Percentiles rank a stretch among this genome's conserved stretches.
phyloP scores from a whole-genome alignment of 2,113 vertebrate genomes.

The Mustela lutreola region DNA sequence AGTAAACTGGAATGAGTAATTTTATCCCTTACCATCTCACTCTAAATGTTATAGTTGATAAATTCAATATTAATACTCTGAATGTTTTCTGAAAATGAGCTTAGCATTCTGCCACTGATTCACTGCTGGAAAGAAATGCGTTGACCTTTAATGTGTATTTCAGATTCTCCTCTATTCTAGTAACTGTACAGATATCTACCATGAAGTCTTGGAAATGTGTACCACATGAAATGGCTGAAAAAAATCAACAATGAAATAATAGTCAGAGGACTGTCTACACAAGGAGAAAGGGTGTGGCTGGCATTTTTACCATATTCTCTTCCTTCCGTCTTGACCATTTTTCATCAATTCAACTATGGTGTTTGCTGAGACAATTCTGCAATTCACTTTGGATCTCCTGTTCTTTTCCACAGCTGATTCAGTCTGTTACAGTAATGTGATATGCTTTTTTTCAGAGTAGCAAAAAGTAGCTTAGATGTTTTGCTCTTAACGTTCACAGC shows the following conservation, averaged over 20 bases:
- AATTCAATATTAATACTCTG: not conserved
- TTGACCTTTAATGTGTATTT: not conserved
- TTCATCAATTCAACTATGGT: not conserved
- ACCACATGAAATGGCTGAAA: not conserved
- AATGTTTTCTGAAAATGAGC: not conserved
- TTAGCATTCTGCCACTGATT: not conserved
- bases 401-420: not conserved
- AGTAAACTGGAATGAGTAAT: not conserved
- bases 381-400: not conserved
- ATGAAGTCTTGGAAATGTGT: not conserved
- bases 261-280: not conserved
- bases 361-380: not conserved
- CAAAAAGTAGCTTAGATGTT: not conserved
- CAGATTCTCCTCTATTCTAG: not conserved
- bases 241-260: not conserved
- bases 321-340: not conserved
- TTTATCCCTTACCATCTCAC: not conserved
- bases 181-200: not conserved
- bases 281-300: not conserved
- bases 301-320: not conserved
- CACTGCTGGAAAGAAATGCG: not conserved
- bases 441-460: not conserved
- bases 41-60: not conserved
- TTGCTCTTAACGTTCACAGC: not conserved
- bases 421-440: not conserved